These are phyloP conservation scores for Lydus trimaculatus DNA, from an alignment of 2,888 invertebrate species.

Conservation along the genomic window DNA sequence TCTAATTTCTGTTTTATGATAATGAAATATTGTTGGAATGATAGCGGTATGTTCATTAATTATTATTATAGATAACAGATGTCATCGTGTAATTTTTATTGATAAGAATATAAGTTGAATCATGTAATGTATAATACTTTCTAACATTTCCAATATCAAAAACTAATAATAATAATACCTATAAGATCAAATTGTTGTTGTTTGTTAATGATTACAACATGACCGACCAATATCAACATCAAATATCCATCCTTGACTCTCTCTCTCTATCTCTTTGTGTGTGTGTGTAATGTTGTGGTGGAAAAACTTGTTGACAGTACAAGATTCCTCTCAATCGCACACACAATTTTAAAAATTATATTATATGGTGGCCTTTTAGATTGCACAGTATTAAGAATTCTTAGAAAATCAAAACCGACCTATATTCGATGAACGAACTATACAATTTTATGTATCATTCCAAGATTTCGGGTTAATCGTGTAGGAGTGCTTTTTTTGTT, in stretches of 20 bases:
- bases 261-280: not conserved
- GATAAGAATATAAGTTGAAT: not conserved
- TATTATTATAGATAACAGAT: not conserved
- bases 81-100: not conserved
- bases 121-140: not conserved
- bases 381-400: conserved; percentile 51
- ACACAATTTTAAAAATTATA: no score
- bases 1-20: not conserved
- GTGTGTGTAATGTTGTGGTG: no score
- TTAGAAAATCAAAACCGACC: no score
- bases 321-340: conserved; percentile 23
- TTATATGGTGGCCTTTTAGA: conserved; percentile 36
- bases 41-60: not conserved
- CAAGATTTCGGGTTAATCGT: no score
- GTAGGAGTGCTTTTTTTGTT: no score
- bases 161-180: not conserved
- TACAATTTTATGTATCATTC: no score
- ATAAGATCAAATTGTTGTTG: not conserved
- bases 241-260: conserved; percentile 13
- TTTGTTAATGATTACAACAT: not conserved
- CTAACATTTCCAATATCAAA: not conserved
- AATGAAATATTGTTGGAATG: not conserved
- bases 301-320: conserved; percentile 21
- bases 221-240: not conserved
- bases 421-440: conserved; percentile 6